phyloP scores from a whole-genome alignment of 2,113 vertebrate species.

The Steatornis caripensis region DNA sequence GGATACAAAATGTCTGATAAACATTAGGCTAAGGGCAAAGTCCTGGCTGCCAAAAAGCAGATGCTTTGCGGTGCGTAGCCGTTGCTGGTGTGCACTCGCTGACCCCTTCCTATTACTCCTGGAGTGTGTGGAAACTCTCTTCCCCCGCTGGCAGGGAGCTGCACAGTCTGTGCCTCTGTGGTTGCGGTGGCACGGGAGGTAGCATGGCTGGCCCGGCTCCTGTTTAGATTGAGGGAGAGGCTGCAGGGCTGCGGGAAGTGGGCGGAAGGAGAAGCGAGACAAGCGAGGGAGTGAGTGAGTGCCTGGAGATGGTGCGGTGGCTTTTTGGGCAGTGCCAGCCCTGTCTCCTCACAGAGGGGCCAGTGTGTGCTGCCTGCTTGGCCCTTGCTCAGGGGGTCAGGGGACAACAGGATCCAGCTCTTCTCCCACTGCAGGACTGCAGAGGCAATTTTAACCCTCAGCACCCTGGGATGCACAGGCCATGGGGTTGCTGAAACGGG shows the following conservation, averaged over 20 bases:
- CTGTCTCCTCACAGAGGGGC: not conserved
- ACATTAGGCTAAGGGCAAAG: not conserved
- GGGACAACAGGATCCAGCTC: not conserved
- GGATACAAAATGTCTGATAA: not conserved
- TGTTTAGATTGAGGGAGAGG: constrained; percentile 50
- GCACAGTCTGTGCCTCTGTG: not conserved
- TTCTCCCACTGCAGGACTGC: not conserved
- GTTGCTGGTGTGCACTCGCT: not conserved
- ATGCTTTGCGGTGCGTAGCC: not conserved
- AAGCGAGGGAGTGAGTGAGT: not conserved
- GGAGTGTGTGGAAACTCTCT: not conserved
- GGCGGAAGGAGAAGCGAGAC: not conserved
- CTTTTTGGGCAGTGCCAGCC: not conserved
- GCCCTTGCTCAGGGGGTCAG: not conserved
- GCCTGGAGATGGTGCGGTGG: not conserved
- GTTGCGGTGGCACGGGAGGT: not conserved
- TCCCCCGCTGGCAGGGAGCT: not conserved
- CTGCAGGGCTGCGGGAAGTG: not conserved
- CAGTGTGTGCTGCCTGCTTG: not conserved
- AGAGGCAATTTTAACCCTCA: not conserved
- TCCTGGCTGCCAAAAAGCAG: not conserved
- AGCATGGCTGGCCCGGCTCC: not conserved
- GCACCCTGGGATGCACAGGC: not conserved
- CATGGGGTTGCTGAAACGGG: not conserved
- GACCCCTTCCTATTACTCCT: constrained; percentile 1